These are phyloP conservation scores for Piezodorus guildinii DNA, from an alignment of 1,140 invertebrate species.

Conservation along the genomic window DNA sequence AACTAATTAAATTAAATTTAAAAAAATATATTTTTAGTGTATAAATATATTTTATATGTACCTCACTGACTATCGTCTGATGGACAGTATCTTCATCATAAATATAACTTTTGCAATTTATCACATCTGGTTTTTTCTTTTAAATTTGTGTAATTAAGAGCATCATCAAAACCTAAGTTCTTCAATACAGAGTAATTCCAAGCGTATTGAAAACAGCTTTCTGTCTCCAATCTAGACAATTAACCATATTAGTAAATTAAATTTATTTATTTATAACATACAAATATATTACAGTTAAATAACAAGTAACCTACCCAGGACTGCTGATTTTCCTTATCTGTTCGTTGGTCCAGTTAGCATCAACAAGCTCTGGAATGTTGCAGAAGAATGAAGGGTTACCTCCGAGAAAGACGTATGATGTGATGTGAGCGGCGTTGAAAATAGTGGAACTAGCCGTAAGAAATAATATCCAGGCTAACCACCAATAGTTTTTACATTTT, in stretches of 20 bases:
- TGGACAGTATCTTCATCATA: slow-evolving; percentile 32
- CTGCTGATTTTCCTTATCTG: slow-evolving; percentile 38
- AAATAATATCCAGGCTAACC: slow-evolving; percentile 37
- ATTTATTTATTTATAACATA: too few relatives aligned
- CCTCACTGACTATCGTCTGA: slow-evolving; percentile 37
- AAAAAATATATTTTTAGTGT: too few relatives aligned
- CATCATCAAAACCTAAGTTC: slow-evolving; percentile 34
- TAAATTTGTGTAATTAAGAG: slow-evolving; percentile 32
- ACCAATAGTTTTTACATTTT: slow-evolving; percentile 27
- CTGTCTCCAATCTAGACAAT: too few relatives aligned
- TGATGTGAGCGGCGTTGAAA: slow-evolving; percentile 43
- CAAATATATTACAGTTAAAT: too few relatives aligned
- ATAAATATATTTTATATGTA: slow-evolving; percentile 21
- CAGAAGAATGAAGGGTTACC: slow-evolving; percentile 30
- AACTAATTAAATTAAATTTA: too few relatives aligned
- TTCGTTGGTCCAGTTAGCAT: slow-evolving; percentile 38
- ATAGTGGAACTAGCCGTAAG: slow-evolving; percentile 39
- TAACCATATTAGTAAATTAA: too few relatives aligned
- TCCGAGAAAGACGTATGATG: slow-evolving; percentile 42
- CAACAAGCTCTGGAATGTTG: slow-evolving; percentile 32
- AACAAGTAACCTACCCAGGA: slow-evolving; percentile 23
- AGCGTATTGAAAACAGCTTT: slow-evolving; percentile 35
- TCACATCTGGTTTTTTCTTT: slow-evolving; percentile 29
- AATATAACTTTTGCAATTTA: slow-evolving; percentile 32
- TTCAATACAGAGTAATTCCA: slow-evolving; percentile 38